Base-by-base conservation (phyloP, 2,113 vertebrate species). In the Nymphicus hollandicus region DNA sequence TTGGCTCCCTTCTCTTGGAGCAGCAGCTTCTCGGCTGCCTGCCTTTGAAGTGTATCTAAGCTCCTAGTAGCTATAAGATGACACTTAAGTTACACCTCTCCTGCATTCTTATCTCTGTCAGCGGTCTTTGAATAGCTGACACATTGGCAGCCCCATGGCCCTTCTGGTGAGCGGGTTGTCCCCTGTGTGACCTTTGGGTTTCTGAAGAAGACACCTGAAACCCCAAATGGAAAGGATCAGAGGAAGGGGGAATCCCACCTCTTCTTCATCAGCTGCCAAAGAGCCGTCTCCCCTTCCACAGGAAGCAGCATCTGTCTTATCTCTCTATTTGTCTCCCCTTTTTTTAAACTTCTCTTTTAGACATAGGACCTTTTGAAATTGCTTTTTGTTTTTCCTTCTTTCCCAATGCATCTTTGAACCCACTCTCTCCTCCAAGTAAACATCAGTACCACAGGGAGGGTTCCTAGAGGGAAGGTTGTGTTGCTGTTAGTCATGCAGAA, bases 11-110 rank as follows among this genome's bases (percentile, higher is more conserved):
- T 23, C 82, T 58, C 31, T 8, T 1, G 5, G 37, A 72, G n/a
- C 11, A 6, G 87, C 69, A 37, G 23, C 81, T 41, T 82, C 93
- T 17, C 69, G 1, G 10, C 27, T 11, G 17, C 33, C 25, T 3
- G 71, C 95, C 97, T 98, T 98, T 98, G 98, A 98, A 98, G 98
- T 96, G 86, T 56, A 23, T 90, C 93, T 52, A 66, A 93, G 95
- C 92, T 74, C 70, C 82, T 82, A 19, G 95, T 46, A 91, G 94
- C 93, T 95, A 78, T 41, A 96, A 49, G 96, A 64, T 84, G 96
- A 96, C 97, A 87, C 95, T 58, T 78, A 20, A 71, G 96, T 96
- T 86, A 94, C 96, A 95, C 96, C 96, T 97, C 97, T 68, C 46
- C 92, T 46, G 68, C 84, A 92, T 97, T 98, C 98, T 96, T 96